Evolutionary conservation across 2,113 vertebrate genomes (phyloP).

Genomic region (Phaethornis superciliosus): DNA sequence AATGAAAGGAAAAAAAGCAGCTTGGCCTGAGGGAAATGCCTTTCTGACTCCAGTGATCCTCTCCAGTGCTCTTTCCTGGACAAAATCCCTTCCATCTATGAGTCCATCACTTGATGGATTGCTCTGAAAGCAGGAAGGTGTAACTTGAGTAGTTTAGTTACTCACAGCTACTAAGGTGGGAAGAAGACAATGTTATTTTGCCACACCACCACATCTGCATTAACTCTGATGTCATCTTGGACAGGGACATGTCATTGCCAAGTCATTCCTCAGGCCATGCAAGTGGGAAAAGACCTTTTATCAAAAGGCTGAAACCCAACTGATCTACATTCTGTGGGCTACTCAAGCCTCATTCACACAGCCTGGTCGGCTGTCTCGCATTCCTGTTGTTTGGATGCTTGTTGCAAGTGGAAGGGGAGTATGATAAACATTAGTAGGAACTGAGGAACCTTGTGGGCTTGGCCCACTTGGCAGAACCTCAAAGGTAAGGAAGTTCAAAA

Average conservation of each 20-base stretch:
- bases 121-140: neutral
- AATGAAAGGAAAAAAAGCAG: neutral
- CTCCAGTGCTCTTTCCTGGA: neutral
- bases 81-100: neutral
- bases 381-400: neutral
- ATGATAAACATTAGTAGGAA: neutral
- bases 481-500: neutral
- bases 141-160: neutral
- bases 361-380: neutral
- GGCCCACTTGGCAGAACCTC: neutral
- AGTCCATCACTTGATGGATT: neutral
- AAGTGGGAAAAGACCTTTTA: neutral
- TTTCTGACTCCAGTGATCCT: neutral
- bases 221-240: neutral
- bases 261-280: neutral
- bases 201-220: accelerated
- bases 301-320: neutral
- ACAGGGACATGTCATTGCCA: no score
- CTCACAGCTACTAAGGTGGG: neutral
- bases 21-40: neutral
- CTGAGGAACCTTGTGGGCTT: neutral
- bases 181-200: neutral
- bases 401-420: neutral
- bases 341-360: neutral
- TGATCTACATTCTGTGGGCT: neutral